Conservation (phyloP, 2,797 vertebrate genomes). For the Bufotes viridis region DNA sequence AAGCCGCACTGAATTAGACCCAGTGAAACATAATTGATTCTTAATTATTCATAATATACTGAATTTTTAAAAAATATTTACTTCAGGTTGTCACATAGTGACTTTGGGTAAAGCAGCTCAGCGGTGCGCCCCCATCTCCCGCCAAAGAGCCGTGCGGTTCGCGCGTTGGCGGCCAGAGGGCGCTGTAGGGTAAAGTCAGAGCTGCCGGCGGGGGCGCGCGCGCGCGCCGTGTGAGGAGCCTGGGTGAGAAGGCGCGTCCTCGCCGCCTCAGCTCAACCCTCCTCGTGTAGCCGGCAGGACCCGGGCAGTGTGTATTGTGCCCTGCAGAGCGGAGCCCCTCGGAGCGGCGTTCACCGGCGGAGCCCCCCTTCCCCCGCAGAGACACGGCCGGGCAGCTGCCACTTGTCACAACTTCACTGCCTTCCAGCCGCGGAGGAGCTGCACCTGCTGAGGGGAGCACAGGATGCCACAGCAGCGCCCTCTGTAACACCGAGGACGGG, state of each 20-base stretch:
- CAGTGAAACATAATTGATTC: too few relatives aligned
- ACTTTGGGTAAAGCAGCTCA: too few relatives aligned
- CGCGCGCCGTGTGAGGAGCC: background rate
- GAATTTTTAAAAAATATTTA: too few relatives aligned
- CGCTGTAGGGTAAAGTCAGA: slow-evolving; percentile 27
- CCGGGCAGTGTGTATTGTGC: slow-evolving; percentile 7
- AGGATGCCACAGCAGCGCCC: background rate
- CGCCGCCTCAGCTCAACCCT: slow-evolving; percentile 17
- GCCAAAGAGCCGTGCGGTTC: background rate
- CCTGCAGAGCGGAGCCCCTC: background rate
- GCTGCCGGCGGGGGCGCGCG: background rate
- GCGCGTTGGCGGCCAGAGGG: background rate
- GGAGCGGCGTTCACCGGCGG: background rate
- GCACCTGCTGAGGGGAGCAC: background rate
- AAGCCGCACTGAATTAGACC: too few relatives aligned
- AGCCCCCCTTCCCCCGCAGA: background rate
- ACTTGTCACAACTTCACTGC: slow-evolving; percentile 33
- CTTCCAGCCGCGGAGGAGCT: background rate
- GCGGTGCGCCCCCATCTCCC: background rate
- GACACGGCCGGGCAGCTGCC: background rate
- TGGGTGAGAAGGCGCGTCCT: background rate
- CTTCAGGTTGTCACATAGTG: too few relatives aligned
- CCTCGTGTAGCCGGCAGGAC: slow-evolving; percentile 29
- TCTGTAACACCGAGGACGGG: background rate
- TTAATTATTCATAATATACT: too few relatives aligned